Percentiles rank a stretch among this genome's conserved stretches.
These are phyloP conservation scores for Diachasma alloeum DNA, from an alignment of 1,140 invertebrate species.

Conservation along the genomic window DNA sequence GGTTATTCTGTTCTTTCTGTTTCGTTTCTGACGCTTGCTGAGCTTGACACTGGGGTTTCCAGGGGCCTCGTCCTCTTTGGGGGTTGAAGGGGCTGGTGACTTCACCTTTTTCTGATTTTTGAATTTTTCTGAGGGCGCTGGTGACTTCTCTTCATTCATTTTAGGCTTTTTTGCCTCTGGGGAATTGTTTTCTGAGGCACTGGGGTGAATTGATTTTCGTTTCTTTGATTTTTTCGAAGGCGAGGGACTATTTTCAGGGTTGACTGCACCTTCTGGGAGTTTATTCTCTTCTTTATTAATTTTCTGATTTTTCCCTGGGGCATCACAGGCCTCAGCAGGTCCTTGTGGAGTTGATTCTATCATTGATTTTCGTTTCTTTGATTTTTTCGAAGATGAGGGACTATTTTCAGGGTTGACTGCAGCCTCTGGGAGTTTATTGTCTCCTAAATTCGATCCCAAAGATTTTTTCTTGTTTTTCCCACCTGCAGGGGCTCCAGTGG, in stretches of 20 bases:
- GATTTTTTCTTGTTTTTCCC: slow-evolving; percentile 33
- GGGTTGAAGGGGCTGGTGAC: background rate
- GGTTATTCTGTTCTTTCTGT: slow-evolving; percentile 45
- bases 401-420: slow-evolving; percentile 9
- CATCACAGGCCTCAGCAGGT: background rate
- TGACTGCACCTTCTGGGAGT: slow-evolving; percentile 15
- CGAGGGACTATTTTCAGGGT: slow-evolving; percentile 6
- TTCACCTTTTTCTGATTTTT: slow-evolving; percentile 23
- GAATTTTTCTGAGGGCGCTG: background rate
- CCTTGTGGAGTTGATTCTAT: background rate
- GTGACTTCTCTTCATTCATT: background rate
- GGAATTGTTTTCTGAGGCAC: background rate
- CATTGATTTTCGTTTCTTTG: slow-evolving; percentile 25
- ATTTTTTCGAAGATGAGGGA: slow-evolving; percentile 34
- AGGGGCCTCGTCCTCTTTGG: background rate
- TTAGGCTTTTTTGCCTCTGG: background rate
- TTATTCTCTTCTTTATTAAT: slow-evolving; percentile 21
- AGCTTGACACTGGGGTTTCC: slow-evolving; percentile 30
- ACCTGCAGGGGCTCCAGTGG: background rate
- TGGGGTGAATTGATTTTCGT: background rate
- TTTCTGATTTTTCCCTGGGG: background rate
- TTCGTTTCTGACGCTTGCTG: slow-evolving; percentile 55
- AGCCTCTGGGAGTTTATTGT: slow-evolving; percentile 12
- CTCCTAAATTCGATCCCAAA: slow-evolving; percentile 16
- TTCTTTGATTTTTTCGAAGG: slow-evolving; percentile 39